Conservation (phyloP, 2,797 vertebrate genomes). For the Sylvia borin region DNA sequence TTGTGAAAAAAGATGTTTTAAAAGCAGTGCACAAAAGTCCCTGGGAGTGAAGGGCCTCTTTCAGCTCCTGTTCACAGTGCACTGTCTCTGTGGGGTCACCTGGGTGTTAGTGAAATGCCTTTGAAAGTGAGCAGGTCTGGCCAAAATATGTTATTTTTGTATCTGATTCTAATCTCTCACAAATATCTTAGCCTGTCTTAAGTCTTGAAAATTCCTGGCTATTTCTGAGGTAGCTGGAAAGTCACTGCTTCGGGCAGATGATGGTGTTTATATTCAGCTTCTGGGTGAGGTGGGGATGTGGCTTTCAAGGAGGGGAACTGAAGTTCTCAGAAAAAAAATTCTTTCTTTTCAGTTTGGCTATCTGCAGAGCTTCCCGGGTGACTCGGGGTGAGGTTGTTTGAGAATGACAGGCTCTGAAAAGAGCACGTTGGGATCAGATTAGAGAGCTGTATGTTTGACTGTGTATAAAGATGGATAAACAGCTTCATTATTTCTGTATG, state of each 20-base stretch:
- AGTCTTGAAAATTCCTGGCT: neutral
- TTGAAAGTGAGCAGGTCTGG: accelerated
- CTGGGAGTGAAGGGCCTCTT: neutral
- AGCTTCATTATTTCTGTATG: neutral
- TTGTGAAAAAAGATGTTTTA: neutral
- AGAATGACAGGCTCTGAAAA: neutral
- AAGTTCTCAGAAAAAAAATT: neutral
- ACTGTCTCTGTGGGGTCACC: neutral
- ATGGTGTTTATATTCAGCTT: neutral
- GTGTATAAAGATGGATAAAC: neutral
- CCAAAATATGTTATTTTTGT: neutral
- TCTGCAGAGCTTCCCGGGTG: neutral
- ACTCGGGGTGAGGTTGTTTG: neutral
- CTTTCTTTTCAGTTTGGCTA: neutral
- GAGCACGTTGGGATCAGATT: neutral
- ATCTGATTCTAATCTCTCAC: neutral
- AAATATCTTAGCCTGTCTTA: neutral
- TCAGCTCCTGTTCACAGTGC: accelerated
- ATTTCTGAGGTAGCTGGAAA: neutral
- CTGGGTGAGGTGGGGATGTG: neutral
- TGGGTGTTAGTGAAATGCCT: neutral
- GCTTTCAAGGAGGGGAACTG: neutral
- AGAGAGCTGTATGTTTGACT: neutral
- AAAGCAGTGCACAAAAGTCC: neutral
- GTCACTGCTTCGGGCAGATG: neutral